phyloP scores from a whole-genome alignment of 2,113 vertebrate species.

The Electrona antarctica region DNA sequence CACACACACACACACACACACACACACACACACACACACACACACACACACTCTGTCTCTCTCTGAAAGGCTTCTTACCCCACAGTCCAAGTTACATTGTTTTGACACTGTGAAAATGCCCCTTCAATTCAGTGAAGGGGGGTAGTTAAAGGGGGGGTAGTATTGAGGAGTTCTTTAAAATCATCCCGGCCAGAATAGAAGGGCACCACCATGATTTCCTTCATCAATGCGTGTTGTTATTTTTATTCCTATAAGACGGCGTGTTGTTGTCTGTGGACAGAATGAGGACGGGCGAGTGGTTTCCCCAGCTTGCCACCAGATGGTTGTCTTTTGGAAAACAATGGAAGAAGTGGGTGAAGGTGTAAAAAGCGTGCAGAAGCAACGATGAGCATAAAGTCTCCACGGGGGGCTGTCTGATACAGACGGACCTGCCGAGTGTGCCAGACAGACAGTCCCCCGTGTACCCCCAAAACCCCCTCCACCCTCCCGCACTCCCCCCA shows the following conservation, averaged over 20 bases:
- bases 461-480: no score
- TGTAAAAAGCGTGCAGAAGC: no score
- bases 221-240: constrained; percentile 41
- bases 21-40: constrained; percentile 1
- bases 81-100: constrained; percentile 67
- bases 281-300: constrained; percentile 53
- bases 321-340: constrained; percentile 77
- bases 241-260: constrained; percentile 49
- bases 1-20: background rate
- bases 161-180: constrained; percentile 9
- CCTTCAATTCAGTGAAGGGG: constrained; percentile 43
- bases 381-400: constrained; percentile 32
- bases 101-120: constrained; percentile 63
- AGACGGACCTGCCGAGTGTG: constrained; percentile 10
- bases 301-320: constrained; percentile 70
- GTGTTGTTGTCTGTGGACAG: constrained; percentile 39
- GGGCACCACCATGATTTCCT: constrained; percentile 8
- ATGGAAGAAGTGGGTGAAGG: constrained; percentile 32
- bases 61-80: constrained; percentile 46
- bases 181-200: constrained; percentile 4
- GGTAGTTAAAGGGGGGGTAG: constrained; percentile 22
- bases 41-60: background rate
- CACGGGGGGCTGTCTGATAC: constrained; percentile 9
- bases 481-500: no score
- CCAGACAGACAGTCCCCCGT: constrained; percentile 4